Conservation (phyloP, 2,888 invertebrate species). For the Coenonympha glycerion region DNA sequence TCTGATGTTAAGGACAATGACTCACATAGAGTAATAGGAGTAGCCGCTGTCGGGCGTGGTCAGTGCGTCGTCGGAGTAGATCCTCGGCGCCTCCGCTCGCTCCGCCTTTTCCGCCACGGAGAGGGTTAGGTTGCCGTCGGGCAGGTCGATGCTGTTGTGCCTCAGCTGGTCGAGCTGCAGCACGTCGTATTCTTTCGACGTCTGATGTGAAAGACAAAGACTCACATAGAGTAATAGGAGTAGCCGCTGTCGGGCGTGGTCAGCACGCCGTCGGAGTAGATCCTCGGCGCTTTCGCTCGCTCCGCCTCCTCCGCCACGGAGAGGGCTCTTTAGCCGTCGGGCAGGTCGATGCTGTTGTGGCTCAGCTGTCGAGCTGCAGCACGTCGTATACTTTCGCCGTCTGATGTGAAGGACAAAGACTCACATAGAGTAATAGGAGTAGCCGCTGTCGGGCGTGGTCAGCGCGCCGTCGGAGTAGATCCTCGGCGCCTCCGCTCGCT, state of each 20-base stretch:
- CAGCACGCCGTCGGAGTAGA: constrained; percentile 67
- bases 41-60: constrained; percentile 66
- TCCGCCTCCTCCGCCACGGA: constrained; percentile 88
- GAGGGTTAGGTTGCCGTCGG: constrained; percentile 82
- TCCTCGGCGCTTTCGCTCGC: constrained; percentile 79
- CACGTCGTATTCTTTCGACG: constrained; percentile 85
- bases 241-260: constrained; percentile 66
- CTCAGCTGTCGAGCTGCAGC: background rate
- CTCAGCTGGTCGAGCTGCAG: constrained; percentile 77
- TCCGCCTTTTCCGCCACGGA: constrained; percentile 88
- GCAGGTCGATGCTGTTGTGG: constrained; percentile 22
- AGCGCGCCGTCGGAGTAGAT: constrained; percentile 69
- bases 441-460: constrained; percentile 63
- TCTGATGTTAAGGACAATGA: no score
- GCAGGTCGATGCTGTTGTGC: constrained; percentile 76
- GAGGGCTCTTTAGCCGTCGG: constrained; percentile 82
- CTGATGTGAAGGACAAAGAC: constrained; percentile 35
- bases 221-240: constrained; percentile 68
- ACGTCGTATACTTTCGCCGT: no score
- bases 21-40: constrained; percentile 68
- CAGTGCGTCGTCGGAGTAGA: constrained; percentile 67
- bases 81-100: constrained; percentile 79
- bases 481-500: constrained; percentile 80
- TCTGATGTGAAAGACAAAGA: no score
- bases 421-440: constrained; percentile 68